Base-by-base conservation (phyloP, 2,797 vertebrate genomes). In the Eutrigla gurnardus region DNA sequence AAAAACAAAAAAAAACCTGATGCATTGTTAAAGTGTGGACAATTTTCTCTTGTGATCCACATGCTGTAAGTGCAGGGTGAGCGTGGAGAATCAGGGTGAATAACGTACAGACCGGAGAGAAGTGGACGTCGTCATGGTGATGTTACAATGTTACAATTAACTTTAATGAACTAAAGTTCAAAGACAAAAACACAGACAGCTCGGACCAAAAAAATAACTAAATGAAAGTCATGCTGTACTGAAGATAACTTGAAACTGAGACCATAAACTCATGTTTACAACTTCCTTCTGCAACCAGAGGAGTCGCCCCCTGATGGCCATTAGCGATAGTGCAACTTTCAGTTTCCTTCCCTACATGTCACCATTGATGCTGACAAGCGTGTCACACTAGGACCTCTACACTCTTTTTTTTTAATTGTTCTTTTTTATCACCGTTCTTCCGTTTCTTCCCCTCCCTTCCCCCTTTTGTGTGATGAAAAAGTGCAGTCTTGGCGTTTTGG, bases 401-500 rank as follows among this genome's bases (percentile, higher is more conserved):
- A 3, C 25, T 42, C 3, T 40, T 60, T 53, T 45, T 60, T 53
- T 45, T 18, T 25, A 13, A 2, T 52, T 37, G 3, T 40, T 69
- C 68, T 74, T 60, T 32, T 32, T 47, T 53, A 25, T 7, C 53
- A 9, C 14, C 14, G 14, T 8, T 36, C 53, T 36, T 33, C 33
- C 25, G 9, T 47, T 35, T 2, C 43, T 46, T 68, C 46, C 63
- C 50, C 57, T 39, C 65, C 42, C 35, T 39, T 59, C 17, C 35
- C 61, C 75, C 67, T 37, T 65, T 32, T 70, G 68, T 78, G 67
- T 39, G 47, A 78, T 78, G 72, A 80, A 83, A 86, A 88, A 84
- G 83, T 88, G 84, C 78, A 83, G 66, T 76, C 80, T 73, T 80
- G 86, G 86, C 85, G 8, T 83, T 90, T 89, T 58, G 8, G 70